These are phyloP conservation scores for Brachypodius melanocephalos DNA, from an alignment of 2,113 vertebrate genomes.

Conservation along the genomic window DNA sequence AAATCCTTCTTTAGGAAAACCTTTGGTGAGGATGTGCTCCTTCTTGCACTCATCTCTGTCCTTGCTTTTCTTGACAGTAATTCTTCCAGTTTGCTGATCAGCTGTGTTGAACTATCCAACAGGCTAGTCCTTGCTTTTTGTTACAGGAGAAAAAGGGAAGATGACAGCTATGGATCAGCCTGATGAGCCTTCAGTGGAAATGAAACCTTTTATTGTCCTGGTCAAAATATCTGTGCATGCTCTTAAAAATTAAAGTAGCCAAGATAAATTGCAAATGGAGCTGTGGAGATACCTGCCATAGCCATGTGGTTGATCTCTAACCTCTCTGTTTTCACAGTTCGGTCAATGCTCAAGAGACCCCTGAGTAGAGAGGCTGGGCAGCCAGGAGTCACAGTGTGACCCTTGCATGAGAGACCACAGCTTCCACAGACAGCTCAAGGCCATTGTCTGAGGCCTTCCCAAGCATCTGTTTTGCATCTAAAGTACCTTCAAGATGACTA, in stretches of 20 bases:
- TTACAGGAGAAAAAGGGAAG: background rate
- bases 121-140: background rate
- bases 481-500: background rate
- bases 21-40: background rate
- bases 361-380: background rate
- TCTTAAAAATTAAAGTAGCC: background rate
- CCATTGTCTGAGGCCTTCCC: background rate
- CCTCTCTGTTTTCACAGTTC: background rate
- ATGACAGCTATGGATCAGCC: background rate
- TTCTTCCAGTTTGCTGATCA: background rate
- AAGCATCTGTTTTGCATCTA: background rate
- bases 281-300: background rate
- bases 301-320: background rate
- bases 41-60: background rate
- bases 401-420: fast-evolving
- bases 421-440: background rate
- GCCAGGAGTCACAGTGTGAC: background rate
- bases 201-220: background rate
- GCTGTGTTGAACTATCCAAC: background rate
- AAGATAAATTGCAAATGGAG: background rate
- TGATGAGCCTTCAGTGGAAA: background rate
- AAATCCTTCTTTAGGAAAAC: background rate
- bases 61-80: background rate
- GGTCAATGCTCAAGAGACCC: background rate
- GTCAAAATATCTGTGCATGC: background rate